Evolutionary conservation across 2,888 invertebrate genomes (phyloP), one percentile per base, ranked within the genome.

Genomic region (Agriotes lineatus): DNA sequence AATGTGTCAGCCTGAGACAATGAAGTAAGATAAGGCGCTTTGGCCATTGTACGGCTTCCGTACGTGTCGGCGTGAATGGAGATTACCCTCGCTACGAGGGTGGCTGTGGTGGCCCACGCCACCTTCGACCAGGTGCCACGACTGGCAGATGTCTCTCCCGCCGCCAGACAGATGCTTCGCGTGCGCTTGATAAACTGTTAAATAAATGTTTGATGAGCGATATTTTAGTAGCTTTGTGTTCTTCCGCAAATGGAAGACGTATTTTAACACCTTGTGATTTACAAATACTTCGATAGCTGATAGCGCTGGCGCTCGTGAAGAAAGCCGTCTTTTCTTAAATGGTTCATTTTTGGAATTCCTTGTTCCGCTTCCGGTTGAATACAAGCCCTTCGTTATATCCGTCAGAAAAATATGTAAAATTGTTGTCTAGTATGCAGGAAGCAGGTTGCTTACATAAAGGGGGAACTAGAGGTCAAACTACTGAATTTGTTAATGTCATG

Each of bases 141-240:
- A 67, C 30, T 25, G 61, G 65, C 72, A 71, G 71, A 71, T 73
- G 71, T 70, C 71, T 60, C 35, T 69, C 39, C 61, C 64, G 50
- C 59, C 57, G 54, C 44, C 66, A 64, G 50, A 60, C 69, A 69
- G 69, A 69, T 69, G 69, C 60, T 59, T 20, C 56, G 65, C 35
- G 52, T 30, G 30, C 69, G 42, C 37, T 33, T 44, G 59, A 64
- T 65, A 69, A 69, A 69, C 68, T 63, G 68, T 64, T 54, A 64
- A 54, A 50, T 65, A 65, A 69, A 69, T 61, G 65, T 61, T 60
- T 52, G 56, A 60, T 30, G 64, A 69, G 7, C 22, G 59, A 59
- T 63, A 59, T 37, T 35, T 60, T 54, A 59, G 54, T 42, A 60
- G 52, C 33, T 33, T 52, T 52, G 30, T 35, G 12, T 52, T 30